Conservation (phyloP, 2,888 invertebrate species). For the Cyaniris semiargus region DNA sequence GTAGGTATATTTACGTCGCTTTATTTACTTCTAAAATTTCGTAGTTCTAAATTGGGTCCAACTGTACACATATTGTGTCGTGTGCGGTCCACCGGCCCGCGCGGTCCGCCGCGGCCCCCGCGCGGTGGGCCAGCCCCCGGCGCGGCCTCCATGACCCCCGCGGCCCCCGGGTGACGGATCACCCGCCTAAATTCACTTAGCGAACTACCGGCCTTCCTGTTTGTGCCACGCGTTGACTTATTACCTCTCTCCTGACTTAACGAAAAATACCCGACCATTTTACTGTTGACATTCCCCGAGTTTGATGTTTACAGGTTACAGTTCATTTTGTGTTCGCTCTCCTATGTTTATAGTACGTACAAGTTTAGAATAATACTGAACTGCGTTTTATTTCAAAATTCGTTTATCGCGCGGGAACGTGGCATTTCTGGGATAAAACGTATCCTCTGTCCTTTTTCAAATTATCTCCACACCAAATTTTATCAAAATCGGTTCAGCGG, state of each 20-base stretch:
- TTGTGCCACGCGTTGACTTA: slow-evolving; percentile 17
- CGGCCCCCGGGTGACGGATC: not conserved
- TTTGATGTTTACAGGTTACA: slow-evolving; percentile 8
- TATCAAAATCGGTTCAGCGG: too few species aligned
- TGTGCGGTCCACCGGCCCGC: not conserved
- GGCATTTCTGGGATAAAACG: too few species aligned
- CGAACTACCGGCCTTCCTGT: slow-evolving; percentile 25
- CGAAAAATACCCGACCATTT: slow-evolving; percentile 3
- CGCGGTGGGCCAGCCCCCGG: not conserved
- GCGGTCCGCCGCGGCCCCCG: not conserved
- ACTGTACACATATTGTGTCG: not conserved
- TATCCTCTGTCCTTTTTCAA: too few species aligned
- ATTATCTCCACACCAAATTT: too few species aligned
- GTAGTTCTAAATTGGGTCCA: not conserved
- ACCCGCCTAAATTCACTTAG: slow-evolving; percentile 25
- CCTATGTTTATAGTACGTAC: not conserved
- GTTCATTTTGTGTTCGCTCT: not conserved
- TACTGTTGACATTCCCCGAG: not conserved
- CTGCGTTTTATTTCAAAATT: too few species aligned
- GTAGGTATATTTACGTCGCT: not conserved
- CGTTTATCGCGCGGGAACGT: too few species aligned
- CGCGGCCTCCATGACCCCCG: not conserved
- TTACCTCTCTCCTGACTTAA: not conserved
- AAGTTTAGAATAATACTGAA: not conserved
- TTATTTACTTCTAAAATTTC: not conserved